Conservation (phyloP, 2,797 vertebrate genomes). For the Odontamblyopus lacepedii region DNA sequence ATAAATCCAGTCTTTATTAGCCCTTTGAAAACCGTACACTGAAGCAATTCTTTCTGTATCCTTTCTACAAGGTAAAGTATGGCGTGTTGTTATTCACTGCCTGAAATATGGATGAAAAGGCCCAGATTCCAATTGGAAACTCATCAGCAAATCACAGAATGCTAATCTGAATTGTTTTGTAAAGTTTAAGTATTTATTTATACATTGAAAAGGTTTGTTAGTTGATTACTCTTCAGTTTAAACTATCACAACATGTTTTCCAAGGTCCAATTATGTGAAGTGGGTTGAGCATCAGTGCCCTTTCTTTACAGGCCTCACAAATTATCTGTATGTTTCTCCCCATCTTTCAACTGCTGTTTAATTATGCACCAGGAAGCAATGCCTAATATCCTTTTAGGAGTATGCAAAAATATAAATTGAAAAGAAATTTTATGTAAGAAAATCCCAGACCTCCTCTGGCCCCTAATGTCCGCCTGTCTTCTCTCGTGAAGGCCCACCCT, state of each 20-base stretch:
- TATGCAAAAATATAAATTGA: not conserved
- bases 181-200: conserved; percentile 9
- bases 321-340: conserved; percentile 15
- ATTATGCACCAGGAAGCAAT: conserved; percentile 14
- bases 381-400: conserved; percentile 1
- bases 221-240: not conserved
- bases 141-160: conserved; percentile 7
- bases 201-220: conserved; percentile 1
- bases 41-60: conserved; percentile 6
- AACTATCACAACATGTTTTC: conserved; percentile 13
- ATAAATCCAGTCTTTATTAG: conserved; percentile 3
- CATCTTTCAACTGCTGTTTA: not conserved
- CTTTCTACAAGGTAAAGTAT: conserved; percentile 15
- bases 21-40: conserved; percentile 16
- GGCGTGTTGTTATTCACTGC: conserved; percentile 24
- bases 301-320: conserved; percentile 49
- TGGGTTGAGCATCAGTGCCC: conserved; percentile 35
- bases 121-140: conserved; percentile 12
- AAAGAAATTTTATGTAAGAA: not conserved
- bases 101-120: conserved; percentile 23
- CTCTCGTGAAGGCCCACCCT: conserved; percentile 25
- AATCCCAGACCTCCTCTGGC: not conserved
- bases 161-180: conserved; percentile 20
- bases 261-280: conserved; percentile 56
- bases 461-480: conserved; percentile 9